These are phyloP conservation scores for Schizothorax lantsangensis DNA, from an alignment of 2,797 vertebrate genomes.

Conservation along the genomic window DNA sequence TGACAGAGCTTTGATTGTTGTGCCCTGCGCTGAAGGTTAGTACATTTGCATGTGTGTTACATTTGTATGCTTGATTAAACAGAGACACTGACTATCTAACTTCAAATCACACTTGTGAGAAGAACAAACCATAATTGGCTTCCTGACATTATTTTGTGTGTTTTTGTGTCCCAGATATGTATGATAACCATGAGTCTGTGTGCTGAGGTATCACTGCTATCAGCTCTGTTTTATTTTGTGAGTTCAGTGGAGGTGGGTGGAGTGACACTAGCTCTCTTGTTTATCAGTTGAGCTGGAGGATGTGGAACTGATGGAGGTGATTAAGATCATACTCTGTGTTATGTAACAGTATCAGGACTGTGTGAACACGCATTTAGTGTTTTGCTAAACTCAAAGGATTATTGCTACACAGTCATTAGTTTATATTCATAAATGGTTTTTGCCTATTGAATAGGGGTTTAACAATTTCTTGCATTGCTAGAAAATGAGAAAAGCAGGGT, in stretches of 20 bases:
- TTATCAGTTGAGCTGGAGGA: slow-evolving; percentile 41
- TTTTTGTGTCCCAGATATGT: slow-evolving; percentile 32
- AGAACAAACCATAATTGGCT: slow-evolving; percentile 7
- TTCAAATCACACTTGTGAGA: slow-evolving; percentile 29
- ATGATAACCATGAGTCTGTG: slow-evolving; percentile 12
- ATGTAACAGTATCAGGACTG: not conserved
- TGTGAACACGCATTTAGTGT: not conserved
- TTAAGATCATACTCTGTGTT: slow-evolving; percentile 38
- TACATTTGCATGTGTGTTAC: slow-evolving; percentile 59
- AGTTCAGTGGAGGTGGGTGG: slow-evolving; percentile 18
- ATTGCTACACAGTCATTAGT: not conserved
- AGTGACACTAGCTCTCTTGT: slow-evolving; percentile 12
- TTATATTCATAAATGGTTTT: not conserved
- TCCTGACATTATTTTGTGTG: slow-evolving; percentile 32
- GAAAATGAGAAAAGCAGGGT: not conserved
- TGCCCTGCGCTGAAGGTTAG: slow-evolving; percentile 99
- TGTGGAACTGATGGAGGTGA: slow-evolving; percentile 22
- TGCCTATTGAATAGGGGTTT: not conserved
- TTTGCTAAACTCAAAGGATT: not conserved
- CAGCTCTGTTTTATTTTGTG: slow-evolving; percentile 20
- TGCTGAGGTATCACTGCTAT: slow-evolving; percentile 18
- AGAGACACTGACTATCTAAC: slow-evolving; percentile 17
- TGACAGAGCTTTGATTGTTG: slow-evolving; percentile 99
- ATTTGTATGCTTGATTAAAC: slow-evolving; percentile 13
- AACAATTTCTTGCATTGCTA: not conserved